Evolutionary conservation across 2,113 vertebrate species (phyloP).

Genomic region (Anarrhichthys ocellatus): DNA sequence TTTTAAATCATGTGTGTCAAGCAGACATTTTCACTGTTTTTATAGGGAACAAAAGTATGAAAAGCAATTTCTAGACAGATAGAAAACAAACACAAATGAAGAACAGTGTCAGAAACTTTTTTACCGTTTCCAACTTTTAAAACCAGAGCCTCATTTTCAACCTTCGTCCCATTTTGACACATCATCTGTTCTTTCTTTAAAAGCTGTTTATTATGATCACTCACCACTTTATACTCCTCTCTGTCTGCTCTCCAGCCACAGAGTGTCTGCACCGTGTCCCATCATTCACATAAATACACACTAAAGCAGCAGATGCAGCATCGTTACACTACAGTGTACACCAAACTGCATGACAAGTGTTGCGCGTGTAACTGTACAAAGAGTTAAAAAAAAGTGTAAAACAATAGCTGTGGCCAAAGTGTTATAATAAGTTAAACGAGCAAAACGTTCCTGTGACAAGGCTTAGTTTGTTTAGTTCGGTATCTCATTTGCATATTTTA

Average conservation of each 20-base stretch:
- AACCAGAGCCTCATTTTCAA: background rate
- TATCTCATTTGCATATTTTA: background rate
- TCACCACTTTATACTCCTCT: background rate
- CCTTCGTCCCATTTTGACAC: conserved; percentile 6
- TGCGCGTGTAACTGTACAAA: background rate
- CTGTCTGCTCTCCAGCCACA: too few relatives aligned
- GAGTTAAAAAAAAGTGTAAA: background rate
- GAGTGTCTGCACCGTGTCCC: background rate
- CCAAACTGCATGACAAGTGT: background rate
- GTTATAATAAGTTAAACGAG: background rate
- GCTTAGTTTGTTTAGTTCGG: background rate
- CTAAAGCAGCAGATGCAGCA: background rate
- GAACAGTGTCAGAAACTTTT: background rate
- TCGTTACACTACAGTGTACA: background rate
- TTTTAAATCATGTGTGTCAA: background rate
- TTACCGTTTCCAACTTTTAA: background rate
- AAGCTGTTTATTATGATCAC: conserved; percentile 3
- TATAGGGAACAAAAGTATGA: background rate
- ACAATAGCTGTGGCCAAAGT: background rate
- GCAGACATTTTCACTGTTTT: background rate
- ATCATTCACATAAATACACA: conserved; percentile 36
- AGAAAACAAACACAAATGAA: background rate
- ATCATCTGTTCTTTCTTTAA: background rate
- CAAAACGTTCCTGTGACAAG: background rate
- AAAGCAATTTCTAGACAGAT: background rate